Percentiles rank a stretch among this genome's conserved stretches.
phyloP scores from a whole-genome alignment of 1,140 invertebrate genomes.

The Pseudachorutes palmiensis region DNA sequence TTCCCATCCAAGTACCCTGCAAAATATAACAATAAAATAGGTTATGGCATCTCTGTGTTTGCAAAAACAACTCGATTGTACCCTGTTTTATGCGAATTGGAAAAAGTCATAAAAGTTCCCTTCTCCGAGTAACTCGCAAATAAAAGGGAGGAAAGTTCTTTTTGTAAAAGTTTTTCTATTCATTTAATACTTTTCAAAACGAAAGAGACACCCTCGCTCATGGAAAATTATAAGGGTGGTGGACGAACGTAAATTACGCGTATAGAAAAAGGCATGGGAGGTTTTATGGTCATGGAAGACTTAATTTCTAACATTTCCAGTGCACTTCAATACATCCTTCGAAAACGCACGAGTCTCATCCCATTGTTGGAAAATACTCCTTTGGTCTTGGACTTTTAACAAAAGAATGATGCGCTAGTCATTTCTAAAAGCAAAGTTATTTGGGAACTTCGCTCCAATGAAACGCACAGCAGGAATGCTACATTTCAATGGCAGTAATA shows the following conservation, averaged over 20 bases:
- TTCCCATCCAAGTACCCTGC: conserved; percentile 25
- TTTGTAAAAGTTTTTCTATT: background rate
- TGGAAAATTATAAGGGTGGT: background rate
- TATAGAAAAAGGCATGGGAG: background rate
- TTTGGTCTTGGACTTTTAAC: background rate
- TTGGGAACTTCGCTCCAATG: background rate
- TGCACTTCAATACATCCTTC: no score
- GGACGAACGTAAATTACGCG: background rate
- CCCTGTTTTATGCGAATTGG: no score
- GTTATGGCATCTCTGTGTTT: background rate
- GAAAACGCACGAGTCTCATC: no score
- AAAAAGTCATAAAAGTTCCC: no score
- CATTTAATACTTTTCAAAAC: background rate
- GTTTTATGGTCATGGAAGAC: background rate
- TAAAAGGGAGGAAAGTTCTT: background rate
- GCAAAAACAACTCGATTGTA: background rate
- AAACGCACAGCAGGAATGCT: background rate
- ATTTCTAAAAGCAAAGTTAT: background rate
- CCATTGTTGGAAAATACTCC: background rate
- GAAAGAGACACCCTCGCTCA: background rate
- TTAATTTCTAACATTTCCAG: background rate
- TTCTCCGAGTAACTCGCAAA: background rate
- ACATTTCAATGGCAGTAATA: background rate
- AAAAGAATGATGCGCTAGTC: background rate
- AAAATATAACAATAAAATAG: conserved; percentile 13